phyloP scores from a whole-genome alignment of 2,888 invertebrate species.

The Stenichneumon culpator region DNA sequence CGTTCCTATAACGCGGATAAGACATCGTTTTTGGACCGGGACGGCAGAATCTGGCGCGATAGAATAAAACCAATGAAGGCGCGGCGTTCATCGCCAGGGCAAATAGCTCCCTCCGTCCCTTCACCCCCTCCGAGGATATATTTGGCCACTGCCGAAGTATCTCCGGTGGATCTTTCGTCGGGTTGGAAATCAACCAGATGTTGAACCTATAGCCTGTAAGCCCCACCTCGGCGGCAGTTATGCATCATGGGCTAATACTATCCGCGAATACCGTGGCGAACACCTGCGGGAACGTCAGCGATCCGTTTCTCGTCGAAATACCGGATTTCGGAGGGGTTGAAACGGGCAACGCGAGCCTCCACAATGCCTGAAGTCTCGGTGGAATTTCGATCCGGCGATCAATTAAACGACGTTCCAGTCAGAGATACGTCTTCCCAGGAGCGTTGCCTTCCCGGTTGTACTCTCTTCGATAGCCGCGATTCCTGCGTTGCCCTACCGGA shows the following conservation, averaged over 20 bases:
- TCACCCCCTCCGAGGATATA: not conserved
- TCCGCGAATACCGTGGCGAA: conserved; percentile 1
- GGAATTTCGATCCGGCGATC: conserved; percentile 83
- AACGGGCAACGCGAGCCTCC: conserved; percentile 17
- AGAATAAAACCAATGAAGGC: conserved; percentile 27
- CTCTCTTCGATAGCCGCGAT: conserved; percentile 39
- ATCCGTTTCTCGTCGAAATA: conserved; percentile 28
- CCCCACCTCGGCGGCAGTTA: not conserved
- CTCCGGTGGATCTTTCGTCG: conserved; percentile 11
- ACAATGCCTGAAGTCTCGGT: conserved; percentile 73
- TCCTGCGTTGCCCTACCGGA: conserved; percentile 14
- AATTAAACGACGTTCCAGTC: conserved; percentile 82
- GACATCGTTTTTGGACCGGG: not conserved
- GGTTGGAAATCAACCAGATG: conserved; percentile 38
- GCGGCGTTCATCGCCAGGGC: not conserved
- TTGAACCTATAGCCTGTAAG: not conserved
- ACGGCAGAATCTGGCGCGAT: not conserved
- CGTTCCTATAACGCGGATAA: conserved; percentile 8
- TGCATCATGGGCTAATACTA: conserved; percentile 3
- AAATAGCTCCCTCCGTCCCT: not conserved
- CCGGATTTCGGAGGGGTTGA: conserved; percentile 8
- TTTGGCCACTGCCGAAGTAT: conserved; percentile 27
- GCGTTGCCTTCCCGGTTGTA: conserved; percentile 44
- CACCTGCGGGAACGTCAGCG: conserved; percentile 21
- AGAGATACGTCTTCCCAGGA: conserved; percentile 76